Conservation (phyloP, 2,113 vertebrate genomes). For the Eonycteris spelaea region DNA sequence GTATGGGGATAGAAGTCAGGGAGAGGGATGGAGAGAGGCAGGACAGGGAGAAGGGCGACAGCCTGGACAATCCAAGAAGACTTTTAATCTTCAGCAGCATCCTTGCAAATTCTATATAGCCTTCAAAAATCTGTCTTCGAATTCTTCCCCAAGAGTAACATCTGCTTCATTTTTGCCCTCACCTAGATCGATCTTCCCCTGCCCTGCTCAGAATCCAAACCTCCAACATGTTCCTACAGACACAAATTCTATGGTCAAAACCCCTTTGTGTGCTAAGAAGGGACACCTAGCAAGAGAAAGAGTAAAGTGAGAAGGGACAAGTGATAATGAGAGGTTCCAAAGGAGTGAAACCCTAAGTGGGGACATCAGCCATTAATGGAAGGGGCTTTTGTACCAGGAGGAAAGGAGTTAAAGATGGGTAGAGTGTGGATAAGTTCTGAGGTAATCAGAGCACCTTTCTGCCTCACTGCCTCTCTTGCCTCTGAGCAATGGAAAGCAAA, state of each 20-base stretch:
- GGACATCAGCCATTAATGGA: not conserved
- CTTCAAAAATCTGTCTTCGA: not conserved
- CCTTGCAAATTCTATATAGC: not conserved
- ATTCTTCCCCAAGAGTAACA: not conserved
- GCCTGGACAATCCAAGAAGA: not conserved
- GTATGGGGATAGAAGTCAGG: not conserved
- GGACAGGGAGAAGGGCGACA: not conserved
- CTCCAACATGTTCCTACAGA: not conserved
- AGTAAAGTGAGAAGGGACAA: not conserved
- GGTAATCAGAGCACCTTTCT: not conserved
- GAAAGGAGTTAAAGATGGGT: not conserved
- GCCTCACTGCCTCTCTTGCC: not conserved
- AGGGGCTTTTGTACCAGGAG: not conserved
- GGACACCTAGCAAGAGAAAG: not conserved
- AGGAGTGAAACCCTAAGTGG: not conserved
- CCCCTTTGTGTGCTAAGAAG: not conserved
- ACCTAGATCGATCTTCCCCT: not conserved
- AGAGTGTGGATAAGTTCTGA: not conserved
- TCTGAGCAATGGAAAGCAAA: not conserved
- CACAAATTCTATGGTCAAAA: not conserved
- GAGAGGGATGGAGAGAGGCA: not conserved
- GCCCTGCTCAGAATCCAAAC: not conserved
- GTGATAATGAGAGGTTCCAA: not conserved
- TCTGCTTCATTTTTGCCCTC: not conserved
- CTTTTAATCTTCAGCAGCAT: not conserved